A percentile compares a stretch with the other conserved stretches of the same genome.
These are phyloP conservation scores for Yponomeuta cagnagella DNA, from an alignment of 2,888 invertebrate species.

Conservation along the genomic window DNA sequence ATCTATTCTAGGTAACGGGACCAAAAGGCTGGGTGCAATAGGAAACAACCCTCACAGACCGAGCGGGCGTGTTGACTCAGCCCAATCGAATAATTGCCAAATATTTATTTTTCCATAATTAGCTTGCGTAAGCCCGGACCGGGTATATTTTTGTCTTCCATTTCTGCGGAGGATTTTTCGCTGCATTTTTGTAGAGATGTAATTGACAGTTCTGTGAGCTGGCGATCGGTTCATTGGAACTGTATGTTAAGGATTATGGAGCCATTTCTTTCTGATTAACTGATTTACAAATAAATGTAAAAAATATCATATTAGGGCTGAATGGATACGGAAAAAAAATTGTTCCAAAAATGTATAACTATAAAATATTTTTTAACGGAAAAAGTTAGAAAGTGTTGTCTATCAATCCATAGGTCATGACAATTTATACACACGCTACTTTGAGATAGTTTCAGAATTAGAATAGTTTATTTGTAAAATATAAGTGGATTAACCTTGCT, in stretches of 20 bases:
- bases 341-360: too few relatives aligned
- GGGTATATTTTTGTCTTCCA: background rate
- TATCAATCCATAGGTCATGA: too few relatives aligned
- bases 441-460: too few relatives aligned
- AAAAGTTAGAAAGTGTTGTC: too few relatives aligned
- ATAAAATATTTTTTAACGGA: too few relatives aligned
- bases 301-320: too few relatives aligned
- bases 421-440: too few relatives aligned
- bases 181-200: background rate
- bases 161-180: background rate
- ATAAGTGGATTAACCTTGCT: too few relatives aligned
- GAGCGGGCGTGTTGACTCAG: constrained; percentile 13
- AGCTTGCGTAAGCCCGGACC: constrained; percentile 28
- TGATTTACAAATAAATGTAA: too few relatives aligned
- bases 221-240: background rate
- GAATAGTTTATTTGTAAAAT: too few relatives aligned
- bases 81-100: constrained; percentile 40
- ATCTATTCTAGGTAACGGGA: background rate
- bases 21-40: background rate
- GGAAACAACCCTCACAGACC: background rate
- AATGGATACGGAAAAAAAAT: too few relatives aligned
- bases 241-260: background rate
- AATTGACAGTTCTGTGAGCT: background rate
- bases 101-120: constrained; percentile 48
- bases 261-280: too few relatives aligned